Conservation (phyloP, 2,888 invertebrate species). For the Hipparchia sbordonii region DNA sequence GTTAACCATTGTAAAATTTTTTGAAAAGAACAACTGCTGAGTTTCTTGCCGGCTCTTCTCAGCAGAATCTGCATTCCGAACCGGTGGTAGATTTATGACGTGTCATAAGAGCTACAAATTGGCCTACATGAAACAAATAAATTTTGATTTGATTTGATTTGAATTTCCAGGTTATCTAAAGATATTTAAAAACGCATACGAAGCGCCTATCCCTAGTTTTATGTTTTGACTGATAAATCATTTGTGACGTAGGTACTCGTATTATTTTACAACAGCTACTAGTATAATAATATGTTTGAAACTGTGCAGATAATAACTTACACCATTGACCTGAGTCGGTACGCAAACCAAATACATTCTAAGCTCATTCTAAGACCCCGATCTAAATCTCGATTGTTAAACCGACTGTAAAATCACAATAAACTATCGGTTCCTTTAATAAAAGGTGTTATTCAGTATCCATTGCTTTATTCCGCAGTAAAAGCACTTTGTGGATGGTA, state of each 20-base stretch:
- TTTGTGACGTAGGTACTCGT: neutral
- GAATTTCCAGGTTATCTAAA: too few relatives aligned
- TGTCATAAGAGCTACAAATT: too few relatives aligned
- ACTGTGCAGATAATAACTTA: neutral
- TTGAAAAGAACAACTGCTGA: too few relatives aligned
- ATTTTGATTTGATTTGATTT: too few relatives aligned
- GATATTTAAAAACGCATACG: too few relatives aligned
- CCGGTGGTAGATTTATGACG: too few relatives aligned
- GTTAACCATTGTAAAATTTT: too few relatives aligned
- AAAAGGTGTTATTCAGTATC: constrained; percentile 38
- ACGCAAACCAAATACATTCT: constrained; percentile 15
- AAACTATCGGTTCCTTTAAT: constrained; percentile 39
- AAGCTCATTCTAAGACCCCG: constrained; percentile 9
- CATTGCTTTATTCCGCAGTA: constrained; percentile 41
- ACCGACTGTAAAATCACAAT: constrained; percentile 42
- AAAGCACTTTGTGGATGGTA: constrained; percentile 41
- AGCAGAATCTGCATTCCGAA: too few relatives aligned
- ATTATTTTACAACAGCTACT: neutral
- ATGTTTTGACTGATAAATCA: neutral
- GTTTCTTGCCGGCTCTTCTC: too few relatives aligned
- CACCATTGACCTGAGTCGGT: neutral
- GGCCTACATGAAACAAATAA: too few relatives aligned
- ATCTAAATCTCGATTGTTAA: constrained; percentile 29
- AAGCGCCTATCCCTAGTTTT: too few relatives aligned
- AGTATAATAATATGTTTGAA: neutral